Percentiles rank a stretch among this genome's conserved stretches.
Conservation (phyloP, 1,140 invertebrate genomes). For the Helicoverpa armigera region DNA sequence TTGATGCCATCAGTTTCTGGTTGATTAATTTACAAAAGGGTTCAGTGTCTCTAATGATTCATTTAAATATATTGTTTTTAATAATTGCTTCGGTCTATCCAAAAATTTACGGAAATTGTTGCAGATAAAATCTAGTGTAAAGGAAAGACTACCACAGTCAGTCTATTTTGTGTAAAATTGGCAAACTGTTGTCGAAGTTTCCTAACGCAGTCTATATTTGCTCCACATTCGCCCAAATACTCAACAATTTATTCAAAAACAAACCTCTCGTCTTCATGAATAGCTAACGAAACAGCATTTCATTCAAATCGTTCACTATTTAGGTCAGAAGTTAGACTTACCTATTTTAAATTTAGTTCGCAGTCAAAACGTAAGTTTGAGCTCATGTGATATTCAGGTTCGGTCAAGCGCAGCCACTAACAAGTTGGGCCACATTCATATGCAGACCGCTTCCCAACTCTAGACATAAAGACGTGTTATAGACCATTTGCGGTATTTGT, state of each 20-base stretch:
- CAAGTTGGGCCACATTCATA: constrained; percentile 35
- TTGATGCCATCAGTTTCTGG: no score
- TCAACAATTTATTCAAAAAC: background rate
- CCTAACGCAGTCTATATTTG: no score
- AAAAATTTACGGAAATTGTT: no score
- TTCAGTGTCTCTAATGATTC: no score
- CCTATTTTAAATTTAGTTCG: constrained; percentile 40
- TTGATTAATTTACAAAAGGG: no score
- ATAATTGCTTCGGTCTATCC: no score
- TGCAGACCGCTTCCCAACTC: constrained; percentile 19
- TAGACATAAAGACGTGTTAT: constrained; percentile 35
- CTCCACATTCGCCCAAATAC: no score
- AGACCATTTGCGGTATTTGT: constrained; percentile 29
- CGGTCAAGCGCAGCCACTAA: constrained; percentile 37
- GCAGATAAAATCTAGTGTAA: no score
- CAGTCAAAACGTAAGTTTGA: constrained; percentile 39
- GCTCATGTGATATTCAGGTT: constrained; percentile 47
- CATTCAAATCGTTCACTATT: constrained; percentile 15
- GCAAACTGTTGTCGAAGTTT: no score
- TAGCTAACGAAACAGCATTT: constrained; percentile 51
- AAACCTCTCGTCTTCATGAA: constrained; percentile 49
- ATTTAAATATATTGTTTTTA: no score
- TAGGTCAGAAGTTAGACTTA: constrained; percentile 22
- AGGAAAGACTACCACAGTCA: no score
- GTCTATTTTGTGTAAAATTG: no score